Conservation (phyloP, 1,140 invertebrate species). For the Dufourea novaeangliae region DNA sequence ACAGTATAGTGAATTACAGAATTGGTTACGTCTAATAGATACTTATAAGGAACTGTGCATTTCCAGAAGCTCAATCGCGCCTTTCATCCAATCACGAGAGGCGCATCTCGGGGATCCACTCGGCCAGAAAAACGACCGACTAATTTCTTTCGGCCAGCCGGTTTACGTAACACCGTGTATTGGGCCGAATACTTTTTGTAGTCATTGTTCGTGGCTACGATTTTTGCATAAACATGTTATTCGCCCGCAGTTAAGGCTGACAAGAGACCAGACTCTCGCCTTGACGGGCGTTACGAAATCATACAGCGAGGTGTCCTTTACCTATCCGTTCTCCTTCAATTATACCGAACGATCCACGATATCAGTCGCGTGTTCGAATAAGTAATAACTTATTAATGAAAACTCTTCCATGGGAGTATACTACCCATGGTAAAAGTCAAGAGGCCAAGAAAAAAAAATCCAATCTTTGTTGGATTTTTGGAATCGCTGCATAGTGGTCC, state of each 20-base stretch:
- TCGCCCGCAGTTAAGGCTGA: background rate
- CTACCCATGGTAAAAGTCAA: too few species aligned
- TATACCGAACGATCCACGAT: background rate
- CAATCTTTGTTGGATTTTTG: too few species aligned
- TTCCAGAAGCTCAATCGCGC: background rate
- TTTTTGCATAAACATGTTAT: background rate
- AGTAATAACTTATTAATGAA: background rate
- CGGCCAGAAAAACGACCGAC: background rate
- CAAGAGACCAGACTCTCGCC: background rate
- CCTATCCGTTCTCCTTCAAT: background rate
- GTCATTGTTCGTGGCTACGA: background rate
- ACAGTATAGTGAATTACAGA: too few species aligned
- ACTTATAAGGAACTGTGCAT: too few species aligned
- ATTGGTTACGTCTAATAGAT: too few species aligned
- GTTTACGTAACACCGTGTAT: too few species aligned
- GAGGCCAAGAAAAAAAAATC: too few species aligned
- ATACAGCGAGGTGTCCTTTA: background rate
- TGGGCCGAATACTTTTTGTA: too few species aligned
- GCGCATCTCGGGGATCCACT: background rate
- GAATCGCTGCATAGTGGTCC: too few species aligned
- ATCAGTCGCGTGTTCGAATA: background rate
- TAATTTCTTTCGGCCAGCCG: too few species aligned
- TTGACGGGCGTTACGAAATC: slow-evolving; percentile 10
- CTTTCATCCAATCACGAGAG: background rate
- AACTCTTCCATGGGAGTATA: background rate